Evolutionary conservation across 2,113 vertebrate genomes (phyloP), one percentile per base, ranked within the genome.

Genomic region (Redunca redunca): DNA sequence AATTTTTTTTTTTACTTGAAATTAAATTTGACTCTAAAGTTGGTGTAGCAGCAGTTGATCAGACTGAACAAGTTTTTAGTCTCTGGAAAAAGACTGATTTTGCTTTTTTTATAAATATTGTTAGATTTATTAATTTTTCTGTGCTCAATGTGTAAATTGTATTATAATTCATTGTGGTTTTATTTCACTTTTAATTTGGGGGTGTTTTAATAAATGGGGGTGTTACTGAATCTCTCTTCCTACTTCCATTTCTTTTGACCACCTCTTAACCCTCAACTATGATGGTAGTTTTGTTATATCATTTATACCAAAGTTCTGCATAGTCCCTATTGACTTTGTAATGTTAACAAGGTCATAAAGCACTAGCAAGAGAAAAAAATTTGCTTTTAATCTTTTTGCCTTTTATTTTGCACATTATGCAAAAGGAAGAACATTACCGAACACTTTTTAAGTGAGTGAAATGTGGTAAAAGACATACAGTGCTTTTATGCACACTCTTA

Each of bases 381-480:
- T 99, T 99, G 98, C 97, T 98, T 99, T 99, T 98, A 97, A 98
- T 99, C 98, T 98, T 98, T 99, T 99, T 99, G 98, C 99, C 99
- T 99, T 99, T 99, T 99, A 99, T 99, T 99, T 99, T 99, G 99
- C 99, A 99, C 99, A 99, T 99, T 99, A 98, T 98, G 98, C 97
- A 97, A 99, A 98, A 99, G 98, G 98, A 98, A 98, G 98, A 99
- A 97, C 98, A 99, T 99, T 99, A 97, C 96, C 98, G 97, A 98
- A 98, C 98, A 97, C 52, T 43, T 98, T 98, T 96, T 98, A 94
- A 97, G 96, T 98, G 89, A 99, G 96, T 98, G 98, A 98, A 98
- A 98, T 98, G 98, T 98, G 97, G 97, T 98, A 98, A 98, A 98
- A 97, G 96, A 98, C 90, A 98, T 98, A 98, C 97, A 98, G 98